phyloP scores from a whole-genome alignment of 2,888 invertebrate species.

The Nesidiocoris tenuis region DNA sequence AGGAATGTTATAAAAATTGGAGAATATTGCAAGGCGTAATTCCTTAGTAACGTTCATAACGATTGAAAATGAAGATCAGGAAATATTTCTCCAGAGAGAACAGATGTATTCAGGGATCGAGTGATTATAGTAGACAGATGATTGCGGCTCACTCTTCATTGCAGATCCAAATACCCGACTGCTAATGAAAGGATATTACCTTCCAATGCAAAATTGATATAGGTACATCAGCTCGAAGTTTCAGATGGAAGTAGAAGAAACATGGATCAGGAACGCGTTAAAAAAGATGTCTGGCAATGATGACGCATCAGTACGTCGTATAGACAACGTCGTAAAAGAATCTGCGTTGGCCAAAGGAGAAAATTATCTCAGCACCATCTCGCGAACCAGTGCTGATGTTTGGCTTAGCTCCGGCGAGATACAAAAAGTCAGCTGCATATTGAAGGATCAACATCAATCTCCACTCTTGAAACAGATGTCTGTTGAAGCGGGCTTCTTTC shows the following conservation, averaged over 20 bases:
- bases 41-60: too few species aligned
- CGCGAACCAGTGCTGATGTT: constrained; percentile 4
- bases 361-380: constrained; percentile 35
- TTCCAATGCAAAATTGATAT: too few species aligned
- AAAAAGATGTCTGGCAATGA: neutral
- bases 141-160: too few species aligned
- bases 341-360: constrained; percentile 26
- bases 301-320: neutral
- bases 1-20: too few species aligned
- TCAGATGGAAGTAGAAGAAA: neutral
- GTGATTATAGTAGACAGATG: too few species aligned
- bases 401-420: constrained; percentile 26
- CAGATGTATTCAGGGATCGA: too few species aligned
- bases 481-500: constrained; percentile 16
- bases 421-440: neutral
- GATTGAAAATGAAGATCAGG: too few species aligned
- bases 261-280: neutral
- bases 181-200: too few species aligned
- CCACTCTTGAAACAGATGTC: neutral
- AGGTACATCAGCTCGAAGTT: too few species aligned
- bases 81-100: too few species aligned
- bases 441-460: neutral
- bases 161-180: too few species aligned
- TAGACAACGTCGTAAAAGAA: neutral
- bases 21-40: too few species aligned